A percentile compares a stretch with the other conserved stretches of the same genome.
phyloP scores from a whole-genome alignment of 2,888 invertebrate species.

The Erebia ligea region DNA sequence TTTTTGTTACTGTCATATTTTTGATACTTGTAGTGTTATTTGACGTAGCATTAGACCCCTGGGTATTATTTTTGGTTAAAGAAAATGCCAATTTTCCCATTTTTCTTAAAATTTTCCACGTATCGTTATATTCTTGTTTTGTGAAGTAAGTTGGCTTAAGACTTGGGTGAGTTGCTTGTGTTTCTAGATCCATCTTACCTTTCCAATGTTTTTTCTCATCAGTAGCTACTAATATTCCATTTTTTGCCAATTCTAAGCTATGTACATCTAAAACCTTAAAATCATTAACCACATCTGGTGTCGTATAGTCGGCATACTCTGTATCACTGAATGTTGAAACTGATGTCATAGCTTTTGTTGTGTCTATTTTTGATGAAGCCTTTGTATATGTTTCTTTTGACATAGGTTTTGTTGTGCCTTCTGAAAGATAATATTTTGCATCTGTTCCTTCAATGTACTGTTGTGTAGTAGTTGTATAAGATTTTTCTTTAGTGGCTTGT shows the following conservation, averaged over 20 bases:
- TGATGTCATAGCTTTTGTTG: neutral
- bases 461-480: slow-evolving; percentile 9
- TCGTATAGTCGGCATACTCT: slow-evolving; percentile 30
- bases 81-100: slow-evolving; percentile 23
- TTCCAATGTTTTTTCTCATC: slow-evolving; percentile 7
- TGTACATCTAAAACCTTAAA: slow-evolving; percentile 39
- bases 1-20: neutral
- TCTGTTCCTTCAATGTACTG: slow-evolving; percentile 24
- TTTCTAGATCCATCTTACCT: neutral
- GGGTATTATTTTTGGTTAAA: slow-evolving; percentile 23
- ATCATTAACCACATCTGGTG: slow-evolving; percentile 30
- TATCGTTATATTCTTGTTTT: slow-evolving; percentile 16
- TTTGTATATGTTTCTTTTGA: slow-evolving; percentile 11
- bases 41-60: neutral
- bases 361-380: slow-evolving; percentile 2
- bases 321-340: slow-evolving; percentile 8
- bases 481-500: slow-evolving; percentile 1
- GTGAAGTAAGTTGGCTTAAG: neutral
- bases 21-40: neutral
- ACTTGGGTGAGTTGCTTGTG: neutral
- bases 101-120: slow-evolving; percentile 24
- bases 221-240: slow-evolving; percentile 36
- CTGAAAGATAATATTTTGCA: slow-evolving; percentile 7
- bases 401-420: slow-evolving; percentile 19
- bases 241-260: slow-evolving; percentile 44